Base-by-base conservation (phyloP, 1,140 invertebrate species). In the Sminthurinus signatus region DNA sequence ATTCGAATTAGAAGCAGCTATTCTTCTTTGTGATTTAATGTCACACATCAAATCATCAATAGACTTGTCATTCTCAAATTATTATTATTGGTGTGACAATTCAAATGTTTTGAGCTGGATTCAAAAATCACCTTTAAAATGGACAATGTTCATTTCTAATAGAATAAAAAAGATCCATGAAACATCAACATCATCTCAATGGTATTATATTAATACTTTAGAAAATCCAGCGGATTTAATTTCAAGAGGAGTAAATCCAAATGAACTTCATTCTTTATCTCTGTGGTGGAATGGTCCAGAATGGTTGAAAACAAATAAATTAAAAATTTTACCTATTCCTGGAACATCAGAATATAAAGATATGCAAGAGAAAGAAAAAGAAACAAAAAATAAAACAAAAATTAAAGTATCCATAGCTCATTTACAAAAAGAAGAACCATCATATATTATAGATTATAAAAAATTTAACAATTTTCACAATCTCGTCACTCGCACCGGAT, bases 211-310 rank as follows among this genome's bases (percentile, higher is more conserved):
- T 0, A 51, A 69, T 12, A 70, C 71, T 1, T 52, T 66, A 3
- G 48, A 69, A 2, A 79, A 80, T 63, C 77, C 78, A 2, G 77
- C 77, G 0, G 78, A 80, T 71, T 59, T 77, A 25, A 52, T 76
- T 54, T 79, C 78, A 1, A 64, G 79, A 15, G 78, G 78, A 27
- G 44, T 72, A 23, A 52, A 25, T 10, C 65, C 73, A 51, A 62
- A 52, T n/a, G 42, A 65, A 15, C 62, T 78, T 19, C 29, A 56
- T 8, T 43, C 65, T 28, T 72, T 57, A 32, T 19, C 61, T 27
- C 64, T 78, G n/a, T 79, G 78, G 77, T 77, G 73, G 74, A 25
- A 62, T 17, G 75, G 77, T 4, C 76, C 76, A 17, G 3, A n/a
- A 17, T 75, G 69, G 56, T 46, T 74, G 1, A 3, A 2, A 29